Evolutionary conservation across 1,140 invertebrate genomes (phyloP), one percentile per base, ranked within the genome.

Genomic region (Drosophila ambigua): DNA sequence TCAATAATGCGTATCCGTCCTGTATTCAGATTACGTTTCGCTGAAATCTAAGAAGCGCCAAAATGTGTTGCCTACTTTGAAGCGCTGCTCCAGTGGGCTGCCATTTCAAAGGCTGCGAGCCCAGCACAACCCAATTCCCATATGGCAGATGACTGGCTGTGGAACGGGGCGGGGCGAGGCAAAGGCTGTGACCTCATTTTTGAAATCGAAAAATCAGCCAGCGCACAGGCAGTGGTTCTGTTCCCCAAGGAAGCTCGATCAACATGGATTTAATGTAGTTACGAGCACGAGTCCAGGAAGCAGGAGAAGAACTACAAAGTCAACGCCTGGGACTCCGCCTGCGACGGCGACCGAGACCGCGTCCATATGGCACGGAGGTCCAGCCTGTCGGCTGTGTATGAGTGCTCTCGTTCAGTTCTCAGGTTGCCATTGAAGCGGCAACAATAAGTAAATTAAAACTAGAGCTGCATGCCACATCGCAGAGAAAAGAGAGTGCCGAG

Each of bases 361-460:
- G 4, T 26, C 39, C 51, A 64, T 72, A 72, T 65, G 64, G 71
- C 62, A 26, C 11, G 20, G 8, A 52, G 57, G 44, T 15, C 41
- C 50, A 28, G 46, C 35, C 49, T 49, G 16, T 41, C 53, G 43
- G 43, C 20, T 51, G 11, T 50, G 63, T 45, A 20, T 55, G 43
- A n/a, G 52, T 63, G 44, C 77, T 58, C 24, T 43, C 15, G 31
- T 45, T 57, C 58, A 53, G 55, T 23, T 35, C 20, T 9, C 46
- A 59, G 69, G 49, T 67, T 65, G 59, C 72, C 74, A 84, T 85
- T 85, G 81, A 85, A 84, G 77, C 82, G 77, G 81, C 81, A 84
- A 84, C 80, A 84, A 84, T 84, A 84, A 85, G 77, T 84, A 84
- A 84, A 84, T 84, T 84, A 84, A 84, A 84, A 84, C 77, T 85